phyloP scores from a whole-genome alignment of 2,797 vertebrate genomes.

The Pangasius mekongensis region DNA sequence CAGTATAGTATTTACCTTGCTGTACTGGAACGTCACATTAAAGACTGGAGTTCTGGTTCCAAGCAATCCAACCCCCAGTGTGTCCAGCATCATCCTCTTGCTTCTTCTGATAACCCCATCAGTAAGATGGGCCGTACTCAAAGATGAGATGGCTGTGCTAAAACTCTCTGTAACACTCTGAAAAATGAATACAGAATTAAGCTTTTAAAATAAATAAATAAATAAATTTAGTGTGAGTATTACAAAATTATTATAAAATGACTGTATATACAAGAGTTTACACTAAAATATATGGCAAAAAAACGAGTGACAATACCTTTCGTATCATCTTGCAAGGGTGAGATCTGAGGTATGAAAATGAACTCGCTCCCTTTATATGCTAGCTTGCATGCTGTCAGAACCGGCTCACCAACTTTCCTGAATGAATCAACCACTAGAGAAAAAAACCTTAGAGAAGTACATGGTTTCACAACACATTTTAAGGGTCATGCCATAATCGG shows the following conservation, averaged over 20 bases:
- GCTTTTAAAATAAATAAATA: not conserved
- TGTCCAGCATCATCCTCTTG: conserved; percentile 95
- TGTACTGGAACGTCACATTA: conserved; percentile 81
- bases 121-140: conserved; percentile 81
- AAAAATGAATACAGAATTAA: conserved; percentile 6
- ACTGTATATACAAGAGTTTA: not conserved
- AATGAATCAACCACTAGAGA: not conserved
- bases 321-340: conserved; percentile 65
- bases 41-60: conserved; percentile 86
- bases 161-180: conserved; percentile 91
- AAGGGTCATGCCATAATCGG: not conserved
- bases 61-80: conserved; percentile 87
- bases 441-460: not conserved
- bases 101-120: conserved; percentile 84
- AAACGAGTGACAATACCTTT: conserved; percentile 64
- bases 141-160: conserved; percentile 80
- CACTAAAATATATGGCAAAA: not conserved
- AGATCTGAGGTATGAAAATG: not conserved
- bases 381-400: not conserved
- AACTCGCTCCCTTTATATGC: conserved; percentile 43
- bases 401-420: not conserved
- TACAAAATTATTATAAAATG: not conserved
- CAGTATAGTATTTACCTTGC: conserved; percentile 76
- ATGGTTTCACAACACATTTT: not conserved
- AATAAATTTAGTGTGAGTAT: not conserved